Percentiles rank a stretch among this genome's conserved stretches.
phyloP scores from a whole-genome alignment of 2,888 invertebrate species.

The Bellardia pandia region DNA sequence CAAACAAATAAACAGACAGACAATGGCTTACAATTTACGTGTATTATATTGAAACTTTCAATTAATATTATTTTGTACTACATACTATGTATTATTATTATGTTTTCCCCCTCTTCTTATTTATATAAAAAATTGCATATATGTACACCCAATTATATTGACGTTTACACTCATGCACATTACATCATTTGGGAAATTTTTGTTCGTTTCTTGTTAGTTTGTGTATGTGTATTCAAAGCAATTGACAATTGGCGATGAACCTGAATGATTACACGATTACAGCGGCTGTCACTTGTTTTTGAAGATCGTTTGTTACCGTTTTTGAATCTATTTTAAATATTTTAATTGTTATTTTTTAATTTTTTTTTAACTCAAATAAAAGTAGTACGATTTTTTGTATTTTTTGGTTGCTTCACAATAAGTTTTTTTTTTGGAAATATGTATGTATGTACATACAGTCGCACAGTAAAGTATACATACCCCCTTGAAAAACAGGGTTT shows the following conservation, averaged over 20 bases:
- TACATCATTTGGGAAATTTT: slow-evolving; percentile 65
- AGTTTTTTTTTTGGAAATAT: too few species aligned
- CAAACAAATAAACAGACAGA: slow-evolving; percentile 40
- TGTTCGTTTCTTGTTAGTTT: background rate
- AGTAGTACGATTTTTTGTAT: background rate
- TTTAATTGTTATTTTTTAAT: background rate
- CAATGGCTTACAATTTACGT: slow-evolving; percentile 47
- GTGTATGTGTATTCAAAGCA: background rate
- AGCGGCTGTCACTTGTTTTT: slow-evolving; percentile 35
- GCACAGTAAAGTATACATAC: too few species aligned
- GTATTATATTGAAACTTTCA: slow-evolving; percentile 37
- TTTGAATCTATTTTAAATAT: slow-evolving; percentile 5
- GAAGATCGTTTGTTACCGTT: slow-evolving; percentile 24
- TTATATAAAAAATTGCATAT: slow-evolving; percentile 2
- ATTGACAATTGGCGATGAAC: slow-evolving; percentile 64
- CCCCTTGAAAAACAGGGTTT: too few species aligned
- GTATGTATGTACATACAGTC: too few species aligned
- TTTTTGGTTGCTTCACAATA: too few species aligned
- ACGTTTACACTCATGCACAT: slow-evolving; percentile 12
- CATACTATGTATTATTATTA: slow-evolving; percentile 5
- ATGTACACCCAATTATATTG: background rate
- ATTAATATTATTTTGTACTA: slow-evolving; percentile 46
- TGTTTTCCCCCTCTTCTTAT: background rate
- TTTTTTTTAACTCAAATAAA: background rate
- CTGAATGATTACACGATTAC: slow-evolving; percentile 58